Base-by-base conservation (phyloP, 2,888 invertebrate species). In the Scaptomyza flava region DNA sequence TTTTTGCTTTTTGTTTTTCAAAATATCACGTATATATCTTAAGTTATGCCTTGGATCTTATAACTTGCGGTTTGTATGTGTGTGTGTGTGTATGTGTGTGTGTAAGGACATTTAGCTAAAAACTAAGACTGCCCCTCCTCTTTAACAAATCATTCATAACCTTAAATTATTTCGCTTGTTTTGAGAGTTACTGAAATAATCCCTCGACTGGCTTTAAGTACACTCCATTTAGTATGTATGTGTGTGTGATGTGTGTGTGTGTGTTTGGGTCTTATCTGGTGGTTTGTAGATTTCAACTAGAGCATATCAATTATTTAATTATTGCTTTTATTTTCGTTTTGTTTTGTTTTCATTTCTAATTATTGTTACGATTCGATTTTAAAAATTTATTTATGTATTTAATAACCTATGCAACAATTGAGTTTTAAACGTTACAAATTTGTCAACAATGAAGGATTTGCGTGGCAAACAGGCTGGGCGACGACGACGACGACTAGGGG, bases 1-100 rank as follows among this genome's bases (percentile, higher is more conserved):
- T 85, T 82, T 87, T 87, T 86, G 73, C 78, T 72, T 73, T 76
- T 73, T 79, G 65, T 76, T 82, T 84, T 85, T 79, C 83, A 87
- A 87, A 87, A 88, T 88, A 88, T 88, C 87, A 88, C 87, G 87
- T 89, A 89, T 84, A 84, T 88, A 82, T 74, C 86, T 88, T 87
- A 86, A 83, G 75, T 89, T 83, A 87, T 82, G 86, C 87, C 86
- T 85, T 85, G 77, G 74, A 70, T 83, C 17, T 79, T 82, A 75
- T 84, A 81, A 72, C 69, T 81, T 77, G 41, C 63, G 71, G 52
- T 69, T 61, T 43, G 17, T 60, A 38, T 57, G 17, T 31, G 43
- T 66, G 33, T 52, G 17, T 36, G 20, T 41, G 20, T 17, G n/a
- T 50, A 9, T 64, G 34, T 63, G 52, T 65, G 41, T 59, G 43